A percentile compares a stretch with the other conserved stretches of the same genome.
These are phyloP conservation scores for Sinocyclocheilus anshuiensis DNA, from an alignment of 2,113 vertebrate genomes.

Conservation along the genomic window DNA sequence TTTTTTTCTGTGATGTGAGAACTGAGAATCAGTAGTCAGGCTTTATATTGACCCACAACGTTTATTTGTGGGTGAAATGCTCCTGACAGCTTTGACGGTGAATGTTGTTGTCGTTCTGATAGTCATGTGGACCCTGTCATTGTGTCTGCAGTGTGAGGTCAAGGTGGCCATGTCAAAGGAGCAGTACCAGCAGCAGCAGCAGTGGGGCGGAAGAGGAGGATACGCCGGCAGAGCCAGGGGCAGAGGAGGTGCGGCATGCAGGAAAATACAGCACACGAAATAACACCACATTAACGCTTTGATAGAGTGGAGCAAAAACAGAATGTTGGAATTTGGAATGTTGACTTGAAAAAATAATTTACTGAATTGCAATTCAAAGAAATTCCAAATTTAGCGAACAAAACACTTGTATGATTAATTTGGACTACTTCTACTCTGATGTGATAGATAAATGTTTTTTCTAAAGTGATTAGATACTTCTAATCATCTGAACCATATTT, in stretches of 20 bases:
- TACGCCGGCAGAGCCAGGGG: constrained; percentile 88
- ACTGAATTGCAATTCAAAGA: not conserved
- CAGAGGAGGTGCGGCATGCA: constrained; percentile 2
- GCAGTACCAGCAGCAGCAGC: constrained; percentile 97
- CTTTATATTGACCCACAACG: too few relatives aligned
- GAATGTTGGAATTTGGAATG: not conserved
- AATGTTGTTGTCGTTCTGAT: not conserved
- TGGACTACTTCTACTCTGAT: not conserved
- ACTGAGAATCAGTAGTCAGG: not conserved
- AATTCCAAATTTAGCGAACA: not conserved
- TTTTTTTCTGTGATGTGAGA: too few relatives aligned
- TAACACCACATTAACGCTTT: not conserved
- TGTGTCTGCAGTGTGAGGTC: constrained; percentile 88
- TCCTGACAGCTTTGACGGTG: not conserved
- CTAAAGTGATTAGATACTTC: not conserved
- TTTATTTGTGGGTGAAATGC: not conserved
- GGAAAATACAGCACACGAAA: not conserved
- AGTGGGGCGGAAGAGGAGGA: constrained; percentile 93
- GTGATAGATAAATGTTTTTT: not conserved
- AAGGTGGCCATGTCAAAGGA: constrained; percentile 99
- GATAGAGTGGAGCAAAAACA: not conserved
- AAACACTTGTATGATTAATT: not conserved
- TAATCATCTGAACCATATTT: too few relatives aligned
- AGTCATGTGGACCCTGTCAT: not conserved
- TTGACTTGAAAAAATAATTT: not conserved